Evolutionary conservation across 2,888 invertebrate species (phyloP), one percentile per base, ranked within the genome.

Genomic region (Eilema griseolum): DNA sequence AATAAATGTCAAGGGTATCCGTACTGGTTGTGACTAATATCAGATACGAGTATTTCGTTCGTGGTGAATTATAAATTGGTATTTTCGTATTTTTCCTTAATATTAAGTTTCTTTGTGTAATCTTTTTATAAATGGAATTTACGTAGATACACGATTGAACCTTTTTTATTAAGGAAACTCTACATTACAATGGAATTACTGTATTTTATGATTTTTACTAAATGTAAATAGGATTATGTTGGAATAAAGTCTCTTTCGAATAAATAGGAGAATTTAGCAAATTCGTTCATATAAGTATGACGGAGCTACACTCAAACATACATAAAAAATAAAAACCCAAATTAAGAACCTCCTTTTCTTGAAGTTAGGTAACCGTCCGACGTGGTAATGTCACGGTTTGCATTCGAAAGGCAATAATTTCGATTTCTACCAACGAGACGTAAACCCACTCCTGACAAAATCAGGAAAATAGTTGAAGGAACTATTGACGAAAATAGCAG

Each of bases 1-100:
- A 69, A 66, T 60, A 65, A 84, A 84, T 84, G 85, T 84, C 84
- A 85, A 84, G 84, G 85, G 82, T 83, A 33, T 67, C 57, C 52
- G 59, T 73, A 72, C 69, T 64, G 72, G 73, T 66, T 76, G 66
- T 84, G 85, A 83, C 81, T 82, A 83, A 84, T 71, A 66, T 68
- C 37, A 61, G 63, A 71, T 67, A 52, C 52, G 10, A 52, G 52
- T 52, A 71, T 61, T 66, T 71, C 56, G 46, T 73, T 72, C 70
- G 65, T 24, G 56, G 46, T 67, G 37, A 71, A 76, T 73, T 77
- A 68, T 59, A n/a, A 61, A 69, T 65, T 67, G 23, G 72, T 61
- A 14, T 57, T 52, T 52, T 14, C 10, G 70, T 61, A 23, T 65
- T 72, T 69, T 76, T 82, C 81, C 81, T 82, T 60, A 68, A 65